Base-by-base conservation (phyloP, 2,797 vertebrate genomes). In the Momotus momota region DNA sequence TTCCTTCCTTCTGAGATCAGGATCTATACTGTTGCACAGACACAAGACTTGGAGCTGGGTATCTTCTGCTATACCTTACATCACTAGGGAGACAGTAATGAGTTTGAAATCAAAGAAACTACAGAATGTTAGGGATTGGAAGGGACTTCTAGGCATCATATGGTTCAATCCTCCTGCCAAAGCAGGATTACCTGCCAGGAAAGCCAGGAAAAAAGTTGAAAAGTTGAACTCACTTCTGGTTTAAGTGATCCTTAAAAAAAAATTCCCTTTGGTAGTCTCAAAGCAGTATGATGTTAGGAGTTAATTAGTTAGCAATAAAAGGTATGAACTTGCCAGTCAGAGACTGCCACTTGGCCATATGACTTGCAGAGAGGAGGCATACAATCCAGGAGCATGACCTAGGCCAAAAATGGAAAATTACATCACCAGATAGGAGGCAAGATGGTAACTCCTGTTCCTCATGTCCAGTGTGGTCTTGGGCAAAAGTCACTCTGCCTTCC, bases 221-320 rank as follows among this genome's bases (percentile, higher is more conserved):
- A 74, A 74, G 14, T 13, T 67, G 65, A 73, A 78, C 6, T 0
- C 6, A 8, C 6, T 66, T 77, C 40, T 66, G 17, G 29, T 4
- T 61, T 69, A 43, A 78, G 25, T 4, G 0, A 40, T 2, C 5
- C 18, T 19, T 10, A 11, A 22, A 51, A 33, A 31, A 38, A 6
- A 18, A 6, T 1, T 5, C 14, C 43, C 35, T 88, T 70, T 31
- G 7, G 9, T 51, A 31, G 21, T 61, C 16, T 67, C 33, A 67
- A 65, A 72, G n/a, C 17, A 54, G 33, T n/a, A 11, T 22, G 45
- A 35, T n/a, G 49, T 69, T 62, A n/a, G 26, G 12, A 61, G 29
- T 71, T 86, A 27, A 51, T 73, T 72, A 45, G 75, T 72, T 46
- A 72, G 11, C 33, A 66, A 23, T 26, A 60, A 67, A 54, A 61